phyloP scores from a whole-genome alignment of 2,797 vertebrate species.

The Thaleichthys pacificus region DNA sequence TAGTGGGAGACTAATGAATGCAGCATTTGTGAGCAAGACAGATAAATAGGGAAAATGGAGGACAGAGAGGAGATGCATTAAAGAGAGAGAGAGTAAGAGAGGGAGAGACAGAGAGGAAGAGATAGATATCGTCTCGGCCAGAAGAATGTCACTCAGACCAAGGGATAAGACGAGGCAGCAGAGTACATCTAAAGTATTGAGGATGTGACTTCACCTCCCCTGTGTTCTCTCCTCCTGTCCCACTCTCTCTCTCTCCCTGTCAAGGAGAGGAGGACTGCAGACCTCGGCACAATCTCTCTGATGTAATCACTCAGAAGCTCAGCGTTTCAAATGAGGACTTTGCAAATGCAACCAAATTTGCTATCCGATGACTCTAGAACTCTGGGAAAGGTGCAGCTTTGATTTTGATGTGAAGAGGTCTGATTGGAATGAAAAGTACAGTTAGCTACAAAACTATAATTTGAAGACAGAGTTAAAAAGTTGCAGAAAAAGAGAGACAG shows the following conservation, averaged over 20 bases:
- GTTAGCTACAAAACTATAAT: neutral
- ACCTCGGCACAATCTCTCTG: conserved; percentile 20
- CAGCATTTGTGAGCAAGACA: neutral
- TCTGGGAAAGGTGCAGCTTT: neutral
- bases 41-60: neutral
- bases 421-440: neutral
- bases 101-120: neutral
- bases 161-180: neutral
- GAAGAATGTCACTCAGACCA: neutral
- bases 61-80: neutral
- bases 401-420: neutral
- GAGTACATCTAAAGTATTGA: conserved; percentile 12
- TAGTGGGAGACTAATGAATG: conserved; percentile 2
- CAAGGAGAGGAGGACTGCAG: conserved; percentile 26
- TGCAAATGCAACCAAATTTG: conserved; percentile 16
- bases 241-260: neutral
- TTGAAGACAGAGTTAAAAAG: neutral
- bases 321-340: conserved; percentile 26
- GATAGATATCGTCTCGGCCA: conserved; percentile 9
- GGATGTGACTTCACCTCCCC: conserved; percentile 4
- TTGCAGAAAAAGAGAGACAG: neutral
- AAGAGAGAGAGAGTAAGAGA: neutral
- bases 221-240: neutral
- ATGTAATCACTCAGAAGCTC: conserved; percentile 17
- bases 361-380: neutral